A percentile compares a stretch with the other conserved stretches of the same genome.
These are phyloP conservation scores for Ceryle rudis DNA, from an alignment of 2,797 vertebrate species.

Conservation along the genomic window DNA sequence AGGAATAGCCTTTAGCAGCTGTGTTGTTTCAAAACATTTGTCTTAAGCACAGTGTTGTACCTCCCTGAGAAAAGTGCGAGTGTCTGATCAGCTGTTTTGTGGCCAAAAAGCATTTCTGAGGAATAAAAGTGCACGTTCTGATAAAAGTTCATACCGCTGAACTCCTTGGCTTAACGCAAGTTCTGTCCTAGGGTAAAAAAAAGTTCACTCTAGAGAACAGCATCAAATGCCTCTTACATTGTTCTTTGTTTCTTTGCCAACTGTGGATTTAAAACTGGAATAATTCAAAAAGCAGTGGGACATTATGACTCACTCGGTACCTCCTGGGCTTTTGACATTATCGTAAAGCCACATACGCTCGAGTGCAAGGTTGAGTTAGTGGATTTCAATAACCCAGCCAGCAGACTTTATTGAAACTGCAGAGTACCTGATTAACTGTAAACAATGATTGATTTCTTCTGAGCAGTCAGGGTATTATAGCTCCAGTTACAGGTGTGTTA, in stretches of 20 bases:
- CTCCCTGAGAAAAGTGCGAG: neutral
- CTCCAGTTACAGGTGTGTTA: conserved; percentile 14
- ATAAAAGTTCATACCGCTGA: conserved; percentile 59
- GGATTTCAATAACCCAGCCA: conserved; percentile 24
- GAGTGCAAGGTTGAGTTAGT: neutral
- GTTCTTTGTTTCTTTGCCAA: conserved; percentile 78
- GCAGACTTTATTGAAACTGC: neutral
- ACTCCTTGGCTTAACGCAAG: conserved; percentile 43
- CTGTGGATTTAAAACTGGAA: conserved; percentile 69
- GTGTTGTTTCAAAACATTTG: neutral
- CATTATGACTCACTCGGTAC: conserved; percentile 67
- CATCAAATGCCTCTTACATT: conserved; percentile 69
- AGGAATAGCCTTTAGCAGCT: neutral
- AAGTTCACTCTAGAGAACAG: conserved; percentile 68
- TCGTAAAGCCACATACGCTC: conserved; percentile 7
- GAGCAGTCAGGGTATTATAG: neutral
- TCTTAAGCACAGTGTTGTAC: neutral
- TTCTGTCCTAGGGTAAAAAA: conserved; percentile 63
- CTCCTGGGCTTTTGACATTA: conserved; percentile 71
- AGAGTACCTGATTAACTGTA: conserved; percentile 22
- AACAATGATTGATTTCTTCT: conserved; percentile 12
- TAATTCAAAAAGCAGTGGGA: conserved; percentile 76
- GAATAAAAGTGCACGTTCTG: conserved; percentile 59
- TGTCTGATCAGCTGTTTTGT: conserved; percentile 33
- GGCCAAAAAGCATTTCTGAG: conserved; percentile 51